These are phyloP conservation scores for Drosophila rufa DNA, from an alignment of 1,140 invertebrate species.

Conservation along the genomic window DNA sequence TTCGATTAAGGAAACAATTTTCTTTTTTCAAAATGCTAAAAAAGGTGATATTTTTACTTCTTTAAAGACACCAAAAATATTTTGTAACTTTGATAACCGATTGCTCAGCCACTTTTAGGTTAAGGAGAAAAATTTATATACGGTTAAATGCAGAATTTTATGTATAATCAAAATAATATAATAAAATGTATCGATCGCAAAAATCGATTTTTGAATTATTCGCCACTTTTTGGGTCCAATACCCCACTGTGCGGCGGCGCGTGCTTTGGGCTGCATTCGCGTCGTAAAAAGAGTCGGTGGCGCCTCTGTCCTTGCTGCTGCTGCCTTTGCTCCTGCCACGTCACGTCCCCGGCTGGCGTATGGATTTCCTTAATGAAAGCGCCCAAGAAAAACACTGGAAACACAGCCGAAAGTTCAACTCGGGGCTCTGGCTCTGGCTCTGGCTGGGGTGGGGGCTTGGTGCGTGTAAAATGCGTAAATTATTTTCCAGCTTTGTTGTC, in stretches of 20 bases:
- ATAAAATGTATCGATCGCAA: no score
- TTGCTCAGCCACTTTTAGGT: no score
- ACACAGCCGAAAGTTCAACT: constrained; percentile 43
- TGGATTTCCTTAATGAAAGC: constrained; percentile 75
- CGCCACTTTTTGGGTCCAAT: no score
- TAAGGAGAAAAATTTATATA: no score
- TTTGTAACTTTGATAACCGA: no score
- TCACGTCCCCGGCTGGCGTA: constrained; percentile 54
- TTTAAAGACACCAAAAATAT: no score
- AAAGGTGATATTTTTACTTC: no score
- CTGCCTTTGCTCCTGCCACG: constrained; percentile 10
- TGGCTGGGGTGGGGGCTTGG: constrained; percentile 20
- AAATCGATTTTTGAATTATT: no score
- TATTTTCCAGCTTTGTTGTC: constrained; percentile 63
- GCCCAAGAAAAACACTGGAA: constrained; percentile 20
- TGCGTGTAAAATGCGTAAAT: constrained; percentile 69
- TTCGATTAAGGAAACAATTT: no score
- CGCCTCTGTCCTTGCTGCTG: constrained; percentile 2
- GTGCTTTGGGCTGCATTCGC: constrained; percentile 48
- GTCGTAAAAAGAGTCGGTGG: constrained; percentile 10
- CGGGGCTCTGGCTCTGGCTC: not conserved
- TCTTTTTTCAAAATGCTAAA: no score
- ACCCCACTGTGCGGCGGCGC: constrained; percentile 7
- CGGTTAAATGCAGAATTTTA: no score
- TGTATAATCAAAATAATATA: no score